Evolutionary conservation across 2,888 invertebrate species (phyloP), one percentile per base, ranked within the genome.

Genomic region (Cheilosia vernalis): DNA sequence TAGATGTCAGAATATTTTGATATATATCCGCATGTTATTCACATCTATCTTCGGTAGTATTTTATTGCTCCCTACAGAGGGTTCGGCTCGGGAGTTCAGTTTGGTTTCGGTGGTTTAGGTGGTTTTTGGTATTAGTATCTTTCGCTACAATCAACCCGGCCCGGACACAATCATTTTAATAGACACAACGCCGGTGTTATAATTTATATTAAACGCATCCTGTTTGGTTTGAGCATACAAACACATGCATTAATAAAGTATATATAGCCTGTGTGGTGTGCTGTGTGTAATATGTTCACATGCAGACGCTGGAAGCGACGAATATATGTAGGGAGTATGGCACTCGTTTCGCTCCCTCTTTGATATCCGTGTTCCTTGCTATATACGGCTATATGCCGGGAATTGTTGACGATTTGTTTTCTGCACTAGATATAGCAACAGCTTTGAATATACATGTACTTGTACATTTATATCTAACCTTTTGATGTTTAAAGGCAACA

Each of bases 161-260:
- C 77, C 90, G 90, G 90, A 90, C 89, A 90, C 90, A 90, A 90
- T 90, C 90, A 89, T 90, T 90, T 90, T 90, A 90, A 90, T 90
- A 90, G 90, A 90, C 90, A 90, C 90, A 66, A 78, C 78, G 88
- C 89, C 89, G 90, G 90, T 90, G 90, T 90, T 90, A 90, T 90
- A 90, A 90, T 90, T 90, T 90, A 90, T 90, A 90, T 90, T 89
- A 89, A 90, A 89, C 88, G 88, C 89, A 90, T 89, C 89, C 89
- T 81, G 83, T 87, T 87, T 49, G 47, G 58, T 82, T 69, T 69
- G 15, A 49, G 21, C 53, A 55, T 13, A 37, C 63, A 60, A 37
- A 40, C 24, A 55, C 37, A 61, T 30, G 19, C 49, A 70, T 51
- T 51, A 37, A 24, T 56, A 47, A 19, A 47, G n/a, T 10, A 1